phyloP scores from a whole-genome alignment of 1,140 invertebrate species.

The Kradibia gibbosae region DNA sequence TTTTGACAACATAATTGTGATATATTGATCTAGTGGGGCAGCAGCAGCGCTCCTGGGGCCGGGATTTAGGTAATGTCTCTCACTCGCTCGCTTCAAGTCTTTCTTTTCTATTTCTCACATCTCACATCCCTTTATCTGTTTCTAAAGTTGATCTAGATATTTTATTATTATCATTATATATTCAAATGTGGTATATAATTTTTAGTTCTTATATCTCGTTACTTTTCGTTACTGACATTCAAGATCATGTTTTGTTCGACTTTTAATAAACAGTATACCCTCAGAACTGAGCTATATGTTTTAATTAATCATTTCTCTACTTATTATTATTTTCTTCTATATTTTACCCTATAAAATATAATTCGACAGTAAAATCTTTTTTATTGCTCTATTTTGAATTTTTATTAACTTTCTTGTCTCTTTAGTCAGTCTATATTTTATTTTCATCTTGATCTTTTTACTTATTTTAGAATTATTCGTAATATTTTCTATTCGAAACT shows the following conservation, averaged over 20 bases:
- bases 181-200: conserved; percentile 34
- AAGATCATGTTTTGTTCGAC: conserved; percentile 38
- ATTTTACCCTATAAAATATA: neutral
- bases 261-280: conserved; percentile 11
- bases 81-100: conserved; percentile 69
- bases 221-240: conserved; percentile 27
- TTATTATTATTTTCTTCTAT: neutral
- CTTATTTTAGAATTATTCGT: conserved; percentile 33
- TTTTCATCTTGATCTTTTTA: conserved; percentile 49
- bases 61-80: conserved; percentile 73
- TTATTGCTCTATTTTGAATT: conserved; percentile 44
- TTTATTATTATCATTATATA: conserved; percentile 51
- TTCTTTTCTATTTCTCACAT: conserved; percentile 61
- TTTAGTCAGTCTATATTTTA: conserved; percentile 31
- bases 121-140: conserved; percentile 55
- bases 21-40: conserved; percentile 73
- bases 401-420: conserved; percentile 41
- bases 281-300: conserved; percentile 26
- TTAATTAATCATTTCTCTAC: neutral
- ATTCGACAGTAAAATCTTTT: conserved; percentile 22
- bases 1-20: conserved; percentile 71
- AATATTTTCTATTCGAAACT: conserved; percentile 23
- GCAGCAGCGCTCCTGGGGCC: conserved; percentile 73
- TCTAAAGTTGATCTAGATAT: conserved; percentile 25
- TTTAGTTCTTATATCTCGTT: conserved; percentile 46